Base-by-base conservation (phyloP, 23 tunicate species). In the Halocynthia roretzi region DNA sequence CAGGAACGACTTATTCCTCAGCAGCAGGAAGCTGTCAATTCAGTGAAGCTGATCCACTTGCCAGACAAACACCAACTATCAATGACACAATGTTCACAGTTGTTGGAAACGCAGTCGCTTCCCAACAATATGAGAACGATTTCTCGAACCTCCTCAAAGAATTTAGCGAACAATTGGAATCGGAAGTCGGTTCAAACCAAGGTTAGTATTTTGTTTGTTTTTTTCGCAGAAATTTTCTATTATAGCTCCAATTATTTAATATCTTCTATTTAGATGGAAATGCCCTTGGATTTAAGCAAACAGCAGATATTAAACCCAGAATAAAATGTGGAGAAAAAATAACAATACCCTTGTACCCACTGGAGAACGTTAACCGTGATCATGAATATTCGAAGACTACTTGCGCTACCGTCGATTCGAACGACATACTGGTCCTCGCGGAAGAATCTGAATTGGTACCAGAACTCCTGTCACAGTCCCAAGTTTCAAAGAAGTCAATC, bases 11-110 rank as follows among this genome's bases (percentile, higher is more conserved):
- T 64, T 62, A 61, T 44, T 84, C 97, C 97, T 90, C 97, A 75
- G 97, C 97, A 90, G 97, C 97, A 90, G 97, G 97, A 90, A 81
- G 90, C 97, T 90, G 97, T 85, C 90, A 90, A 84, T 56, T 74
- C 78, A 53, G 52, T 53, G 78, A 74, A 83, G 90, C 82, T 81
- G 97, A 90, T 90, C 97, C 97, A 77, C 90, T 90, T 83, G 78
- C 60, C 18, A 74, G 56, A 62, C 60, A 48, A 74, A 74, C 55
- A 54, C 71, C 67, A 68, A 67, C 80, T 58, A 21, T 67, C 79
- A 51, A 48, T 49, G 81, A 20, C 82, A 50, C 76, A 50, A 54
- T 52, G 51, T 82, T 61, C 72, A 55, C 14, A 60, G 53, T 82
- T 76, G 77, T 5, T 51, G 54, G 49, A 68, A 5, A 12, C 17